Evolutionary conservation across 92 coral and sea anemone species (phyloP), one percentile per base, ranked within the genome.

Genomic region (Zoanthus solanderi): DNA sequence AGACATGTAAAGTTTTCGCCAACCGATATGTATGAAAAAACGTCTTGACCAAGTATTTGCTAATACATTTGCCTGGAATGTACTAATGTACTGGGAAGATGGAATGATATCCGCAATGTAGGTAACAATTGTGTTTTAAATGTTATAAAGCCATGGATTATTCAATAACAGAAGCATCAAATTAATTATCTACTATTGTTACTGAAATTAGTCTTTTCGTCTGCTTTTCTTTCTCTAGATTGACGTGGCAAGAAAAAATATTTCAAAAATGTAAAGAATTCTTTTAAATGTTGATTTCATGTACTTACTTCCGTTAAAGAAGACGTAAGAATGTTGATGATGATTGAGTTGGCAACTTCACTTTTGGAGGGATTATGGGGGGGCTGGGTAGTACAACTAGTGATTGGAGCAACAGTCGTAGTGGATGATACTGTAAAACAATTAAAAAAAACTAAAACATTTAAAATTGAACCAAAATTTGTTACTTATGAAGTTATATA

Each of bases 321-420:
- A 47, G 85, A 13, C 3, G 18, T 81, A 7, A 81, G 73, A 63
- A 66, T 23, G 75, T 45, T 81, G 60, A 81, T 67, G n/a, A 81
- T 67, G 28, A 81, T 11, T 5, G 75, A 37, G 46, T 81, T 81
- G 12, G 85, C 45, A 31, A 66, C 5, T 54, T 81, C 75, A 66
- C 45, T 50, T 81, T 45, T 34, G 0, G 85, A 65, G 23, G 85
- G 85, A 4, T n/a, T 11, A 48, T 81, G 85, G 42, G 60, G 75
- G 3, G 74, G 85, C 45, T 46, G 65, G 46, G 44, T 8, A 8
- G 66, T 56, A 28, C 85, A 81, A 42, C 60, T 81, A 13, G 85
- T 81, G 15, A 29, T 42, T 3, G 84, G 72, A 14, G 72, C 32
- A 16, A 57, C 72, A 11, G 84, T 79, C 17, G 72, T 53, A 5